These are phyloP conservation scores for Rousettus madagascariensis DNA, from an alignment of 2,797 vertebrate species.

Conservation along the genomic window DNA sequence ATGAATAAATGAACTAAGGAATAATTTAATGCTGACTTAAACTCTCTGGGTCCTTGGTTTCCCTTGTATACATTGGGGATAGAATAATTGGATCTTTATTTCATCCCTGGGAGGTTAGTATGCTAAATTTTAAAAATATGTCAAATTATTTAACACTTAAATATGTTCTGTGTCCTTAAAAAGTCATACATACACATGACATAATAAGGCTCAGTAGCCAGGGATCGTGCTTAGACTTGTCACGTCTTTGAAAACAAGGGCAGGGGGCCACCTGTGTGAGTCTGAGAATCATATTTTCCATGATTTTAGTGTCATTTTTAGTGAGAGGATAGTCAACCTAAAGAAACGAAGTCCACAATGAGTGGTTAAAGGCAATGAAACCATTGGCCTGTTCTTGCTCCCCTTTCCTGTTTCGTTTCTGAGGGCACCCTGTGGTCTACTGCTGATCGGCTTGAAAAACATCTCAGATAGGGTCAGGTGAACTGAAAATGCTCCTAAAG, in stretches of 20 bases:
- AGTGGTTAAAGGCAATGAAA: neutral
- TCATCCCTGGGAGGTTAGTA: neutral
- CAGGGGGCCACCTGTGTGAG: neutral
- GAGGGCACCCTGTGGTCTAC: neutral
- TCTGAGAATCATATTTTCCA: neutral
- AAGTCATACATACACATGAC: neutral
- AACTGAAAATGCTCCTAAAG: neutral
- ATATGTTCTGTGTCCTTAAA: neutral
- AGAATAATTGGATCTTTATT: neutral
- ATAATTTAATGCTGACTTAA: neutral
- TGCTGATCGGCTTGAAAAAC: neutral
- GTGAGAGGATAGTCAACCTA: neutral
- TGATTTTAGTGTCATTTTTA: neutral
- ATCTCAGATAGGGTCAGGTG: neutral
- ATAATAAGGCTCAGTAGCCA: neutral
- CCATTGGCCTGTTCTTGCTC: neutral
- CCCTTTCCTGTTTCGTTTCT: neutral
- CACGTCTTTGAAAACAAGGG: neutral
- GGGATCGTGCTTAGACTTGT: neutral
- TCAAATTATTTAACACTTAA: slow-evolving; percentile 6
- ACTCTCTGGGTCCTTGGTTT: neutral
- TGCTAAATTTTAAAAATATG: neutral
- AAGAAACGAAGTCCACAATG: neutral
- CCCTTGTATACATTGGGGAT: neutral
- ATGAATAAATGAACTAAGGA: neutral